Base-by-base conservation (phyloP, 2,888 invertebrate genomes). In the Petrolisthes manimaculis region DNA sequence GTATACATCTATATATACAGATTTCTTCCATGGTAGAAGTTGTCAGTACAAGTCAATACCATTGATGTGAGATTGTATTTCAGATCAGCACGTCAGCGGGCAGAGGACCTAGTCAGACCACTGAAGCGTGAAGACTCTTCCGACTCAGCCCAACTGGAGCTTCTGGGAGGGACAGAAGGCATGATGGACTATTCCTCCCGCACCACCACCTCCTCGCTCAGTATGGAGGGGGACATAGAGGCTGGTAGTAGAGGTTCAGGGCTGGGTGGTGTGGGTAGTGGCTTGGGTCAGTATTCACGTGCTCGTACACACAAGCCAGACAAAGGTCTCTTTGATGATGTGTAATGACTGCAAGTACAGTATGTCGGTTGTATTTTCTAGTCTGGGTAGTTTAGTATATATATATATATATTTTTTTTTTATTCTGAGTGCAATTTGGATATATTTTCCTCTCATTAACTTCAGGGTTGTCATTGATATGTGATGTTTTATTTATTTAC, bases 311-410 rank as follows among this genome's bases (percentile, higher is more conserved):
- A 95, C 0, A 95, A 95, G 89, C 96, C 96, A 0, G 97, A 96
- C 0, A 94, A 95, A 91, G 96, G 96, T 12, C 94, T 97, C 89
- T 97, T 97, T 92, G 97, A 97, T 92, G 97, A 97, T 93, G 96
- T 97, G 89, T 97, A 94, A 88, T 55, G 37, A 24, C 5, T 53
- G 14, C 24, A 54, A 5, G 37, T n/a, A n/a, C 4, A 5, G 37
- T n/a, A n/a, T 12, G 12, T 53, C 9, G 12, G 14, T 24, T n/a
- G 4, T 78, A 37, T 9, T 51, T 14, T 18, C 8, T 37, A 18
- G 9, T 12, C n/a, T 9, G 18, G 24, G 37, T 37, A n/a, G n/a
- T n/a, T n/a, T n/a, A n/a, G n/a, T n/a, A n/a, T n/a, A n/a, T n/a
- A n/a, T n/a, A n/a, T n/a, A n/a, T n/a, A n/a, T n/a, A 61, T 9